Evolutionary conservation across 2,113 vertebrate genomes (phyloP).

Genomic region (Eublepharis macularius): DNA sequence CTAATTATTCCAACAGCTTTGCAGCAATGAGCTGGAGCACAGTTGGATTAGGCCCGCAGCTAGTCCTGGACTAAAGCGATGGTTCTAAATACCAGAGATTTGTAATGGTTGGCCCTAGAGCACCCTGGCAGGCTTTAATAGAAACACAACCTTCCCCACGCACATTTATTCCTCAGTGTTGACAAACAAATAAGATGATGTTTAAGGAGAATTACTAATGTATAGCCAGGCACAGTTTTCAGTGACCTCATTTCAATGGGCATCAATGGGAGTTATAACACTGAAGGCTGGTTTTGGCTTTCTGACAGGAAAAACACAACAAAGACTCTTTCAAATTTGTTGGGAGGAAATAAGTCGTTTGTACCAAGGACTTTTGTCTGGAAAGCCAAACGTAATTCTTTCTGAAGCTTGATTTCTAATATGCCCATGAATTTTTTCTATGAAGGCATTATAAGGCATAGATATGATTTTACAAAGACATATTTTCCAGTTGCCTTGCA

Average conservation of each 20-base stretch:
- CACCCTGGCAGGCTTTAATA: too few species aligned
- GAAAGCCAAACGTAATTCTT: slow-evolving; percentile 15
- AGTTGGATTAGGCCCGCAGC: too few species aligned
- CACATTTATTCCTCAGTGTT: neutral
- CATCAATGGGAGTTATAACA: neutral
- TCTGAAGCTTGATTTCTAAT: slow-evolving; percentile 23
- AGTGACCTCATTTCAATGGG: slow-evolving; percentile 36
- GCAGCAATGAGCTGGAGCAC: too few species aligned
- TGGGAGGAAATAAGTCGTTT: slow-evolving; percentile 26
- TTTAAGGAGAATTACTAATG: neutral
- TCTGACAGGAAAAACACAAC: slow-evolving; percentile 27
- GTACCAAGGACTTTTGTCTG: slow-evolving; percentile 43
- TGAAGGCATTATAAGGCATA: neutral
- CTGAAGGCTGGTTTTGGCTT: slow-evolving; percentile 37
- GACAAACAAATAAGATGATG: neutral
- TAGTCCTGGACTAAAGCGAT: too few species aligned
- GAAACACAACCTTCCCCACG: too few species aligned
- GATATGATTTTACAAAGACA: neutral
- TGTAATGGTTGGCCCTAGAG: too few species aligned
- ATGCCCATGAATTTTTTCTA: neutral
- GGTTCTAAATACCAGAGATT: too few species aligned
- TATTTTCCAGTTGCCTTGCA: neutral
- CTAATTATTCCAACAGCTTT: too few species aligned
- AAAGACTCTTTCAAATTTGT: slow-evolving; percentile 37
- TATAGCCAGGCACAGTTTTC: neutral